Evolutionary conservation across 2,797 vertebrate genomes (phyloP), one percentile per base, ranked within the genome.

Genomic region (Lindbergichthys nudifrons): DNA sequence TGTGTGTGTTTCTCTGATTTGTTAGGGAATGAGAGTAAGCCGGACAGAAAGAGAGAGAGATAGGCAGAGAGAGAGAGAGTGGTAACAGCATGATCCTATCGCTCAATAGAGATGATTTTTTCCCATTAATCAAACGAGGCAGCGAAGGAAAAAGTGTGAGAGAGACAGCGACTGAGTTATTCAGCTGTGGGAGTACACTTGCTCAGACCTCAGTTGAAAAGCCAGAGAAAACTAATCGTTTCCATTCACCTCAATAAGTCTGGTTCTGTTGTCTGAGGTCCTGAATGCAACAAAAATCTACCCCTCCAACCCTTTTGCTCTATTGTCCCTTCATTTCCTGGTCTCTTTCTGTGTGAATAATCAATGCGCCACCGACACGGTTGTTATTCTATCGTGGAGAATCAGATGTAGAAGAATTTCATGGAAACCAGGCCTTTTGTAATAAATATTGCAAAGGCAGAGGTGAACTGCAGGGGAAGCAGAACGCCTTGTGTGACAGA

Each of bases 41-140:
- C 19, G 8, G 32, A 36, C 32, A 36, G 64, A 77, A 63, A 50
- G 53, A 57, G 63, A 69, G 63, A 69, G 59, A 81, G 26, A 50
- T 52, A 64, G 66, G 65, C 21, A 2, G 64, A 77, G 65, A 50
- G 57, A 64, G 67, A 69, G 70, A 65, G 58, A 83, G 62, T 19
- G 73, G 76, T 82, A 79, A 81, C 84, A 80, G 80, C 73, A 68
- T 88, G 87, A 92, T 81, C 85, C 85, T 70, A 85, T 92, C 77
- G 71, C 87, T 92, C 88, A 87, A 90, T 92, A 89, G 72, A 91
- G 86, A 92, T 83, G 87, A 92, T 90, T 89, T 88, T 73, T 73
- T 48, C 77, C 80, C 84, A 91, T 92, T 90, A 91, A 92, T 93
- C 88, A 90, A 80, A 69, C 39, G n/a, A 76, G 73, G 81, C 82